These are phyloP conservation scores for Alviniconcha strummeri DNA, from an alignment of 2,888 invertebrate genomes.

Conservation along the genomic window DNA sequence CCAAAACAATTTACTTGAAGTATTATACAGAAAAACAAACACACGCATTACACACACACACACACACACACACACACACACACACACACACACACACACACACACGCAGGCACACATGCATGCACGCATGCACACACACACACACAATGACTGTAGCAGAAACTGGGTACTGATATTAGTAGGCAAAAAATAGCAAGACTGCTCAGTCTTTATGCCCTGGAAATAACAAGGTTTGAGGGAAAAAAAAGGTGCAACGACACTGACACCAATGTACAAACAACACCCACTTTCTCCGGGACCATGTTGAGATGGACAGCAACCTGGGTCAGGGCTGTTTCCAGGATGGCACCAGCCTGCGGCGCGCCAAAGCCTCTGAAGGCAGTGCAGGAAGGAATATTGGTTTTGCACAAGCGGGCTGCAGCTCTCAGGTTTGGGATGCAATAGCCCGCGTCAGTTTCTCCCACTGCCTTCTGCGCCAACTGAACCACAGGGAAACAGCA, in stretches of 20 bases:
- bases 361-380: constrained; percentile 82
- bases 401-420: constrained; percentile 82
- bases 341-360: constrained; percentile 61
- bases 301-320: constrained; percentile 81
- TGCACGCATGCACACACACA: too few relatives aligned
- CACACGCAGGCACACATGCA: too few relatives aligned
- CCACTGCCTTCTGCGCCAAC: constrained; percentile 89
- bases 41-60: constrained; percentile 35
- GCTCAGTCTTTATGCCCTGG: too few relatives aligned
- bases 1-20: too few relatives aligned
- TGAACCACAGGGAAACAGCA: constrained; percentile 68
- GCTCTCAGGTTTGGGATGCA: constrained; percentile 84
- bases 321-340: constrained; percentile 56
- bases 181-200: too few relatives aligned
- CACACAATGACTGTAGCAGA: too few relatives aligned
- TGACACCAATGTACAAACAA: neutral
- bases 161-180: too few relatives aligned
- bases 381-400: constrained; percentile 93
- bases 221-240: too few relatives aligned
- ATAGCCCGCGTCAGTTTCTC: constrained; percentile 82
- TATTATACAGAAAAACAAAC: neutral
- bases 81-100: too few relatives aligned
- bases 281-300: constrained; percentile 79
- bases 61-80: too few relatives aligned
- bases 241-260: neutral